phyloP scores from a whole-genome alignment of 2,113 vertebrate genomes.

The Petrocephalus microphthalmus region DNA sequence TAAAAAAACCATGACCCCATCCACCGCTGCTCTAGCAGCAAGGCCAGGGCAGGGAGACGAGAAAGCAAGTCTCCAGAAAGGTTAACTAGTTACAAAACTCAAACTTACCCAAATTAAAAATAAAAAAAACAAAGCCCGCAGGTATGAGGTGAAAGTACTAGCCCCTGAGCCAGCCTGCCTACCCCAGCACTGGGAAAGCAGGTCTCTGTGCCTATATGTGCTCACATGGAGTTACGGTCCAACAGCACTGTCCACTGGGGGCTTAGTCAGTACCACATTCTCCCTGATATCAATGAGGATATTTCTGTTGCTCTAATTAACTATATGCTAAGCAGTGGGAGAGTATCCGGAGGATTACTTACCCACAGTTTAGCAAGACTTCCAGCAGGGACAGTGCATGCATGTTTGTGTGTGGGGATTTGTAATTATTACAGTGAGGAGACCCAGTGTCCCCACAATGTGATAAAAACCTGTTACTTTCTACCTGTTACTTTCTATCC shows the following conservation, averaged over 20 bases:
- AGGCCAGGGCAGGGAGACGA: neutral
- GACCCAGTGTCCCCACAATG: no score
- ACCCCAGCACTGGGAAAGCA: neutral
- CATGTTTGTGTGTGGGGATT: neutral
- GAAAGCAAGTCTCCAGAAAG: neutral
- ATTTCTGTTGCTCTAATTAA: neutral
- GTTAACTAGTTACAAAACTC: neutral
- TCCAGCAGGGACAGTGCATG: neutral
- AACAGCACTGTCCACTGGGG: neutral
- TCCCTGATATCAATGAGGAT: neutral
- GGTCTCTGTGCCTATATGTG: neutral
- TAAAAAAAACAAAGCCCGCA: neutral
- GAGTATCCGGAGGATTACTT: neutral
- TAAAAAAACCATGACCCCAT: neutral
- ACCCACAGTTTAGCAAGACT: neutral
- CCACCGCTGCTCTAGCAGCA: neutral
- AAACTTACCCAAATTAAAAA: neutral
- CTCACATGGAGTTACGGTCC: neutral
- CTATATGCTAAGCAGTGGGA: neutral
- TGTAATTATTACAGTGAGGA: no score
- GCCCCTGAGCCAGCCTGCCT: neutral
- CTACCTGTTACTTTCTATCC: no score
- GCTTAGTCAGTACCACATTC: neutral
- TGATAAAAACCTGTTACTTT: no score
- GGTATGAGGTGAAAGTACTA: neutral